phyloP scores from a whole-genome alignment of 2,888 invertebrate species.

The Polyommatus iphigenia region DNA sequence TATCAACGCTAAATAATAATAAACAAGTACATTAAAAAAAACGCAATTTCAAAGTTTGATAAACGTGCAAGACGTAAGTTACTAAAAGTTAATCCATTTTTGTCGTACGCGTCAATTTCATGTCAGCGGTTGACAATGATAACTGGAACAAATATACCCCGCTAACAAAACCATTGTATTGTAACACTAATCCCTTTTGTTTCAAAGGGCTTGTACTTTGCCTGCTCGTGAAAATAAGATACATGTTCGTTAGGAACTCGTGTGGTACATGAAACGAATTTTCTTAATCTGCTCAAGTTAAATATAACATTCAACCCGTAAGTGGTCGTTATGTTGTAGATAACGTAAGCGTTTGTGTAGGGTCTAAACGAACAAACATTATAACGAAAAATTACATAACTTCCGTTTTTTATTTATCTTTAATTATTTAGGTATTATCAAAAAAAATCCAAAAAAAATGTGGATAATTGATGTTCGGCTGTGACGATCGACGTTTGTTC shows the following conservation, averaged over 20 bases:
- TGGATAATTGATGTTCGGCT: too few species aligned
- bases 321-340: background rate
- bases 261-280: constrained; percentile 5
- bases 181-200: constrained; percentile 1
- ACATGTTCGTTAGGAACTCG: background rate
- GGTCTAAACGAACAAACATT: background rate
- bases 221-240: constrained; percentile 19
- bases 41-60: too few species aligned
- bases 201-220: constrained; percentile 15
- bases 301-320: constrained; percentile 3
- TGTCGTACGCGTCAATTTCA: background rate
- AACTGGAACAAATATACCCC: background rate
- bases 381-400: too few species aligned
- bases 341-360: background rate
- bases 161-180: constrained; percentile 11
- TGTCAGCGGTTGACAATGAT: background rate
- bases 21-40: too few species aligned
- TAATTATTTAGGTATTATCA: too few species aligned
- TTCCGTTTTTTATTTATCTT: too few species aligned
- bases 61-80: background rate
- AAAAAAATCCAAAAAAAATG: too few species aligned
- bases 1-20: too few species aligned
- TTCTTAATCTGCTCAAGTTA: constrained; percentile 14
- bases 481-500: too few species aligned
- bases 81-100: background rate